Evolutionary conservation across 2,113 vertebrate genomes (phyloP).

Genomic region (Serinus canaria): DNA sequence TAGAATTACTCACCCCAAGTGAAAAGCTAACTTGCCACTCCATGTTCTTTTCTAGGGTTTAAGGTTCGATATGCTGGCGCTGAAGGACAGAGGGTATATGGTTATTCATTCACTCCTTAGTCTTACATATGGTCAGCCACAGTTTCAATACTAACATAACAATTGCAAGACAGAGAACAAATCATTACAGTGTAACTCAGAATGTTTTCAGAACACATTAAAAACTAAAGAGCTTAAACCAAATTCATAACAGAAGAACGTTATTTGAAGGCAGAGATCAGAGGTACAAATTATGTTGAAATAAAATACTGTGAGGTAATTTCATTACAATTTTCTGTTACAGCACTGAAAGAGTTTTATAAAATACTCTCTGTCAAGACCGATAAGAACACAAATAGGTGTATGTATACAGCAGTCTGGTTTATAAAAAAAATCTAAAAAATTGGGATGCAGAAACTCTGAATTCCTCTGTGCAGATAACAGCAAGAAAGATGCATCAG

Average conservation of each 20-base stretch:
- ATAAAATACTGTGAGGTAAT: background rate
- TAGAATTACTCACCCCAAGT: background rate
- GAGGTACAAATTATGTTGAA: background rate
- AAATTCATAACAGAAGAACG: background rate
- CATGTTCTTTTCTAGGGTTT: background rate
- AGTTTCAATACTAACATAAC: background rate
- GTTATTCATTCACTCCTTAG: background rate
- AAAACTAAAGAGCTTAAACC: background rate
- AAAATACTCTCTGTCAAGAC: background rate
- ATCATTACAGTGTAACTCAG: slow-evolving; percentile 4
- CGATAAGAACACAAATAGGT: background rate
- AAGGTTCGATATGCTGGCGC: background rate
- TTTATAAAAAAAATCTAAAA: background rate
- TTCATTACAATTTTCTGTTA: background rate
- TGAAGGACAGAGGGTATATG: background rate
- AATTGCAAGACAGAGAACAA: slow-evolving; percentile 17
- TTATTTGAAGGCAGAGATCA: background rate
- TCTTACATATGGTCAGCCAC: background rate
- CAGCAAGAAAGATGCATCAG: background rate
- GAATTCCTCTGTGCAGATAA: background rate
- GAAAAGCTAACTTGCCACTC: background rate
- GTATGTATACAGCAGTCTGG: background rate
- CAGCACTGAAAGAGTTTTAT: background rate
- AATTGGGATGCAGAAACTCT: background rate
- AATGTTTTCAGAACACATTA: background rate